Evolutionary conservation across 2,797 vertebrate genomes (phyloP).

Genomic region (Enteromius radiatus): DNA sequence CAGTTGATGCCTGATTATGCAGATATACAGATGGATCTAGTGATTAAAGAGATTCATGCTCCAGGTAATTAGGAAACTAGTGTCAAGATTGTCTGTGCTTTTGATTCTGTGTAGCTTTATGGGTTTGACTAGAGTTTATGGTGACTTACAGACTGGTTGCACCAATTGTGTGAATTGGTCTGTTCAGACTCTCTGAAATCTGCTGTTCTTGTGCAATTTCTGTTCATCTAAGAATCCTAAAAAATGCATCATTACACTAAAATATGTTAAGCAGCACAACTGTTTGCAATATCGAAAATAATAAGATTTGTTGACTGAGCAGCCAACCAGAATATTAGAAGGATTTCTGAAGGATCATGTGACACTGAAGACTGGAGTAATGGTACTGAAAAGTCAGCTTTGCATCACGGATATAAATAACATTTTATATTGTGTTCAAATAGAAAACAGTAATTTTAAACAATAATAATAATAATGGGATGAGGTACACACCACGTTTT

Average conservation of each 20-base stretch:
- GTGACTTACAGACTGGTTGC: neutral
- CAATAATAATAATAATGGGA: neutral
- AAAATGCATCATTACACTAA: neutral
- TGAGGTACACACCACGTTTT: neutral
- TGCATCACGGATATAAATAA: neutral
- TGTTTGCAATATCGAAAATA: neutral
- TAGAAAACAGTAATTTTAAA: neutral
- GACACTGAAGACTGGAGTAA: neutral
- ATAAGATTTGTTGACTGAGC: neutral
- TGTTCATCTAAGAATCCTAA: too few relatives aligned
- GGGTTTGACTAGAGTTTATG: neutral
- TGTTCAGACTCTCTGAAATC: too few relatives aligned
- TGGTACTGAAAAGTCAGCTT: neutral
- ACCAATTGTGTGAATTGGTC: neutral
- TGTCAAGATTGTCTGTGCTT: too few relatives aligned
- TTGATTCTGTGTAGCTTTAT: neutral
- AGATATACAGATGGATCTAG: neutral
- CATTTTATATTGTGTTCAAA: neutral
- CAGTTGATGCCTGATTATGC: neutral
- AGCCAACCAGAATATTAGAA: neutral
- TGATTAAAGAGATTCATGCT: neutral
- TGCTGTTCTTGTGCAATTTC: too few relatives aligned
- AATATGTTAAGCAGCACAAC: neutral
- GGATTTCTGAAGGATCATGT: neutral
- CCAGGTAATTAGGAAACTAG: slow-evolving; percentile 22